phyloP scores from a whole-genome alignment of 2,797 vertebrate genomes.

The Tangara arthus region DNA sequence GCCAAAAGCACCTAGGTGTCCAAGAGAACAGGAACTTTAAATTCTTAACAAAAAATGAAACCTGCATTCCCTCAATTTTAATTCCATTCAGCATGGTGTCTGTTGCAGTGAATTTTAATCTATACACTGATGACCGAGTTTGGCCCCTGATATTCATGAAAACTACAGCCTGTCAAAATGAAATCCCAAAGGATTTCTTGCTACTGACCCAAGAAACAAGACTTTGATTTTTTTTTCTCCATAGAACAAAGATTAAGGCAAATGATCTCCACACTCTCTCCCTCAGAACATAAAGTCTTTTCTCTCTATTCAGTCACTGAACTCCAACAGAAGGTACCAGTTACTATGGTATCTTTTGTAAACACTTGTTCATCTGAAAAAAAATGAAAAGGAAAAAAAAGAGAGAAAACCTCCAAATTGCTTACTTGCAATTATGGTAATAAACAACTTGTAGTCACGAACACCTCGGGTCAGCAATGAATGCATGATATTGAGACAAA shows the following conservation, averaged over 20 bases:
- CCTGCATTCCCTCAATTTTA: background rate
- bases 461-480: conserved; percentile 4
- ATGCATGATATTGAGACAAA: conserved; percentile 16
- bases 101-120: background rate
- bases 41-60: background rate
- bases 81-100: background rate
- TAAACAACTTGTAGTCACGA: background rate
- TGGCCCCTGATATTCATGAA: background rate
- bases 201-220: background rate
- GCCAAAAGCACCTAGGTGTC: background rate
- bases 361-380: conserved; percentile 1
- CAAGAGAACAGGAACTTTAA: background rate
- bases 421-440: background rate
- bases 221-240: background rate
- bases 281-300: background rate
- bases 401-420: background rate
- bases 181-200: background rate
- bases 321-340: background rate
- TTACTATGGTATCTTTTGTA: conserved; percentile 46
- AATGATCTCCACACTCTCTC: background rate
- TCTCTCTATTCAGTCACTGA: conserved; percentile 2
- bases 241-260: conserved; percentile 1
- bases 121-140: background rate
- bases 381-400: background rate
- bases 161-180: background rate